Evolutionary conservation across 1,140 invertebrate genomes (phyloP).

Genomic region (Medauroidea extradentata): DNA sequence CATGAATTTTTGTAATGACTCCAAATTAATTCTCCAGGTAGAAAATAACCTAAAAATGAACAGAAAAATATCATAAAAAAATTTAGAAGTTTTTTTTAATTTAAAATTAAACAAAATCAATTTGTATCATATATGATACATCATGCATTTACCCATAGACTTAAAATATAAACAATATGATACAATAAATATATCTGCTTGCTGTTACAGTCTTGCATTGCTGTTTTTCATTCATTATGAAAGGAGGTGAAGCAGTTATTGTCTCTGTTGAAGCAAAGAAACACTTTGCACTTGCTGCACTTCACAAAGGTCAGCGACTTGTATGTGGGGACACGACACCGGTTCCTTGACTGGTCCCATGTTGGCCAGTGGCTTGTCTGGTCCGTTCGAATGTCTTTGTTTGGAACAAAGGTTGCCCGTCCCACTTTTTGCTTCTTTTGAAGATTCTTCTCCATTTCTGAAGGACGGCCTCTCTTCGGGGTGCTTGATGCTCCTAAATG

Average conservation of each 20-base stretch:
- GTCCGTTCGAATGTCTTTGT: conserved; percentile 30
- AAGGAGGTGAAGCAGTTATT: conserved; percentile 28
- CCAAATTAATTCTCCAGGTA: too few species aligned
- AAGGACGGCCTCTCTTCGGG: background rate
- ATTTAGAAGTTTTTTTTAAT: too few species aligned
- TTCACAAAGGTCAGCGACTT: conserved; percentile 26
- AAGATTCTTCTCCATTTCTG: background rate
- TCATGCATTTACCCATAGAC: too few species aligned
- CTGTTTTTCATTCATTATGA: background rate
- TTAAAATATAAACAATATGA: too few species aligned
- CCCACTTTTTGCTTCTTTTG: background rate
- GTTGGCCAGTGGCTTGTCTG: conserved; percentile 38
- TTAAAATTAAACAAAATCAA: too few species aligned
- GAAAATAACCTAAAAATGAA: too few species aligned
- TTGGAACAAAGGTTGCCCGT: conserved; percentile 28
- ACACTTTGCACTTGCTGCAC: conserved; percentile 34
- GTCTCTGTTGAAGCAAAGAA: conserved; percentile 29
- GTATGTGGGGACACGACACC: conserved; percentile 34
- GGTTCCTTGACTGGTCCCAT: conserved; percentile 29
- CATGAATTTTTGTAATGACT: too few species aligned
- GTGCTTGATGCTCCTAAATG: too few species aligned
- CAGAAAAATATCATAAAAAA: too few species aligned
- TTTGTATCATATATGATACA: too few species aligned
- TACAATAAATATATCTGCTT: too few species aligned
- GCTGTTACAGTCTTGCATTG: too few species aligned